Percentiles rank a stretch among this genome's conserved stretches.
These are phyloP conservation scores for Vireo altiloquus DNA, from an alignment of 2,113 vertebrate genomes.

Conservation along the genomic window DNA sequence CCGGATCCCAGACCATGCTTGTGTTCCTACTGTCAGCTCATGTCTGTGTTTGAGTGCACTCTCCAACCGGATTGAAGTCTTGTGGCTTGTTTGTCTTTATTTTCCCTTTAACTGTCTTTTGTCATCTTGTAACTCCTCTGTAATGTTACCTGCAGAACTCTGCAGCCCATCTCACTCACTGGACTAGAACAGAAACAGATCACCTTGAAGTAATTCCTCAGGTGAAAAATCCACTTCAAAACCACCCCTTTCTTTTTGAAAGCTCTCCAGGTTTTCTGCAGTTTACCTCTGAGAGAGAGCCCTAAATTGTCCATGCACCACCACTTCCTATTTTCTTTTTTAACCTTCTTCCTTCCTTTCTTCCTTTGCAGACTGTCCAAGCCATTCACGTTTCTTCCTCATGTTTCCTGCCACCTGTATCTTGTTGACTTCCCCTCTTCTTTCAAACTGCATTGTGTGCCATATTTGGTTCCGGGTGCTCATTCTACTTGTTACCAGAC, in stretches of 20 bases:
- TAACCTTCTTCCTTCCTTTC: neutral
- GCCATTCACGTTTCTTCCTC: neutral
- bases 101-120: neutral
- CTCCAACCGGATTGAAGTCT: neutral
- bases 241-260: neutral
- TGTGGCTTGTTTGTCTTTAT: neutral
- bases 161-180: neutral
- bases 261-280: neutral
- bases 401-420: neutral
- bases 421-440: neutral
- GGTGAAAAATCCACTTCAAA: neutral
- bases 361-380: neutral
- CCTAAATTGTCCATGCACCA: neutral
- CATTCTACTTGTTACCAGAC: neutral
- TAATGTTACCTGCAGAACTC: neutral
- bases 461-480: neutral
- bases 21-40: neutral
- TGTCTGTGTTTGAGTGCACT: neutral
- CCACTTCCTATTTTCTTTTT: neutral
- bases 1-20: neutral
- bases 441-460: neutral
- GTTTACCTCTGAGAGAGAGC: neutral
- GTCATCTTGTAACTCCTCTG: neutral
- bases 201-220: neutral
- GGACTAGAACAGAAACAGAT: neutral